Evolutionary conservation across 1,140 invertebrate genomes (phyloP).

Genomic region (Pseudomyrmex flavicornis): DNA sequence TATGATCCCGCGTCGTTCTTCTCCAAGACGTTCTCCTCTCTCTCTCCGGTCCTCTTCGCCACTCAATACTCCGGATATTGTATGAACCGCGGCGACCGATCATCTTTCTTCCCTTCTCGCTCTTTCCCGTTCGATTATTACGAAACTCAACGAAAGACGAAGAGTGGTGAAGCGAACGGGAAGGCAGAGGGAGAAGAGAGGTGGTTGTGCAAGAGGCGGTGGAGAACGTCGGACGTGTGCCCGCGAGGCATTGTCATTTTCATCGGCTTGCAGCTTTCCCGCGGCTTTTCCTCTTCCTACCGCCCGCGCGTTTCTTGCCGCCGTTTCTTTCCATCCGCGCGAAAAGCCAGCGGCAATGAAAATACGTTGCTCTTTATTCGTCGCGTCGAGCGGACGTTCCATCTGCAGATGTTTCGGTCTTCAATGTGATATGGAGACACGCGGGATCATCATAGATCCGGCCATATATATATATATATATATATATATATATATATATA

Average conservation of each 20-base stretch:
- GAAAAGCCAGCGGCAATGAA: constrained; percentile 65
- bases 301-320: constrained; percentile 23
- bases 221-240: constrained; percentile 75
- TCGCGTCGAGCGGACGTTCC: constrained; percentile 17
- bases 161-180: not conserved
- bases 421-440: not conserved
- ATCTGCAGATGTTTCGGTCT: constrained; percentile 12
- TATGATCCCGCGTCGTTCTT: constrained; percentile 63
- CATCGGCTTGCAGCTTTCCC: constrained; percentile 69
- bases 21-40: constrained; percentile 32
- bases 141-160: constrained; percentile 69
- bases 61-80: constrained; percentile 74
- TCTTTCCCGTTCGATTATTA: constrained; percentile 71
- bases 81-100: constrained; percentile 69
- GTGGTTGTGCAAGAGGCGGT: constrained; percentile 60
- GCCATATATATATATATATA: constrained; percentile 1
- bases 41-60: not conserved
- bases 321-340: constrained; percentile 44
- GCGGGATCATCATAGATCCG: not conserved
- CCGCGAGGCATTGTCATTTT: constrained; percentile 78
- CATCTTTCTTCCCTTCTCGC: constrained; percentile 58
- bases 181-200: not conserved
- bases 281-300: constrained; percentile 54
- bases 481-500: no score
- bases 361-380: constrained; percentile 67